These are phyloP conservation scores for Ceryle rudis DNA, from an alignment of 2,797 vertebrate genomes.

Conservation along the genomic window DNA sequence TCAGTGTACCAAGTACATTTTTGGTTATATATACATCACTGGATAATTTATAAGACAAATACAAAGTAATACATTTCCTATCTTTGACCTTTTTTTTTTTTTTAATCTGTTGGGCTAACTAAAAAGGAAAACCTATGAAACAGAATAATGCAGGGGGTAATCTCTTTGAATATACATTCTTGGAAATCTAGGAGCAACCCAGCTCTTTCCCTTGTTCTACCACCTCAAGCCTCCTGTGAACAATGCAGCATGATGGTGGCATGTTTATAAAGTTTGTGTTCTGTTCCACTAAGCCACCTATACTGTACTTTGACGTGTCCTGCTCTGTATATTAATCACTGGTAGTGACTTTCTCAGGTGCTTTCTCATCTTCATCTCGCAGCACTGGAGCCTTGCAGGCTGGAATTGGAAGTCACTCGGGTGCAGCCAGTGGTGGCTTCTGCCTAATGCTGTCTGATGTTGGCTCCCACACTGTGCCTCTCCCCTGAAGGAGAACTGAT, in stretches of 20 bases:
- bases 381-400: neutral
- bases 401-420: neutral
- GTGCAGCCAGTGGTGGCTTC: neutral
- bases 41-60: neutral
- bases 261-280: neutral
- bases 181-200: neutral
- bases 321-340: neutral
- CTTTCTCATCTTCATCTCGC: neutral
- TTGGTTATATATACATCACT: neutral
- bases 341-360: neutral
- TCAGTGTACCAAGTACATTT: neutral
- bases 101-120: neutral
- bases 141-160: neutral
- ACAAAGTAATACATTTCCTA: neutral
- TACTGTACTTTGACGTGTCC: neutral
- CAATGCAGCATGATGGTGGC: fast-evolving
- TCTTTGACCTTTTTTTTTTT: neutral
- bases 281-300: neutral
- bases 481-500: constrained; percentile 4
- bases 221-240: neutral
- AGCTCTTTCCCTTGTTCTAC: neutral
- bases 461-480: fast-evolving
- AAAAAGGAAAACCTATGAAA: neutral
- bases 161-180: neutral
- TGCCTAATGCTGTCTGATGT: neutral